Conservation (phyloP, 2,113 vertebrate species). For the Gopherus flavomarginatus region DNA sequence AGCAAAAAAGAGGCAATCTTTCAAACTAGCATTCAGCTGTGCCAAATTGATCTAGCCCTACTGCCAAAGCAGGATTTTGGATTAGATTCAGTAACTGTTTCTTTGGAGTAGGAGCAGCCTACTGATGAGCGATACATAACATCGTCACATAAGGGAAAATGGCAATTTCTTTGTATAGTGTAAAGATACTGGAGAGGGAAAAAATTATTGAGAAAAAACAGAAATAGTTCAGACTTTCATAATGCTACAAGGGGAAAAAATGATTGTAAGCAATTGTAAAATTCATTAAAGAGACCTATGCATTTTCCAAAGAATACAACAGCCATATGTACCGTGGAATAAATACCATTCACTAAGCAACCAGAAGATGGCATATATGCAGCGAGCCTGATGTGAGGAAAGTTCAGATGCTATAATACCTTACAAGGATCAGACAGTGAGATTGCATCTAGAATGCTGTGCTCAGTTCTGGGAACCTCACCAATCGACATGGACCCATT, state of each 20-base stretch:
- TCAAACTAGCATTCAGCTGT: not conserved
- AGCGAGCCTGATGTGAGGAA: conserved; percentile 8
- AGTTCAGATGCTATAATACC: not conserved
- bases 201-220: not conserved
- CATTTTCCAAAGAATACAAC: not conserved
- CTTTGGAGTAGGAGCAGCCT: not conserved
- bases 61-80: not conserved
- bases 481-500: not conserved
- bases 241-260: not conserved
- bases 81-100: not conserved
- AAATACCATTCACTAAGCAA: conserved; percentile 10
- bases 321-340: not conserved
- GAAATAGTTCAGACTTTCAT: not conserved
- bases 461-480: not conserved
- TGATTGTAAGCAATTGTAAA: not conserved
- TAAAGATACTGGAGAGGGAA: conserved; percentile 5
- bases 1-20: not conserved
- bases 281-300: not conserved
- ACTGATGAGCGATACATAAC: not conserved
- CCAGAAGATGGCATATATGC: conserved; percentile 71
- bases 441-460: not conserved
- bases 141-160: not conserved
- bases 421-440: not conserved
- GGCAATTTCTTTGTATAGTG: not conserved
- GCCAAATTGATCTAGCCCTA: not conserved